Evolutionary conservation across 2,888 invertebrate species (phyloP).

Genomic region (Netelia fuscicornis): DNA sequence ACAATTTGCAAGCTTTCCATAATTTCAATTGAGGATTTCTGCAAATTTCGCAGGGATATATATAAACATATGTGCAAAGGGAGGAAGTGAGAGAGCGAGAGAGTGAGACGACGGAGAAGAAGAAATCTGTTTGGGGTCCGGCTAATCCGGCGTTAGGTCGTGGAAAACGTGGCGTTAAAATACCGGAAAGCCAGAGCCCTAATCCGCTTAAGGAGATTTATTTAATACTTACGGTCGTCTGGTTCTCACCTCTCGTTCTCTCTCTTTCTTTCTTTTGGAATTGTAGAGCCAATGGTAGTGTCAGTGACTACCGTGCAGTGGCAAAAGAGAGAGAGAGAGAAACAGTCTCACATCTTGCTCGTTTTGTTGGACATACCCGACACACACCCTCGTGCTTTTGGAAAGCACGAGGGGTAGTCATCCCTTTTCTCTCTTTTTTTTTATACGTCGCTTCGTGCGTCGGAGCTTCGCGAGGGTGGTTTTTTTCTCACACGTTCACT

Average conservation of each 20-base stretch:
- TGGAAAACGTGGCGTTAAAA: conserved; percentile 81
- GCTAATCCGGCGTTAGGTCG: conserved; percentile 80
- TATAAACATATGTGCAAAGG: background rate
- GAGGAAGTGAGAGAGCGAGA: conserved; percentile 60
- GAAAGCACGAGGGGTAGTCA: conserved; percentile 43
- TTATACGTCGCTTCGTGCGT: background rate
- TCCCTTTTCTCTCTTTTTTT: conserved; percentile 23
- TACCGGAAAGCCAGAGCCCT: conserved; percentile 81
- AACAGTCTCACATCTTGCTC: background rate
- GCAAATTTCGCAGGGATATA: conserved; percentile 34
- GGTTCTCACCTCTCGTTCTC: conserved; percentile 74
- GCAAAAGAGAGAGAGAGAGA: background rate
- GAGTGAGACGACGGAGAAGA: conserved; percentile 68
- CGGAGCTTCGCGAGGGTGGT: background rate
- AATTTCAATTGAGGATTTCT: conserved; percentile 24
- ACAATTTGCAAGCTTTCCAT: conserved; percentile 8
- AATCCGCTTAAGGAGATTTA: conserved; percentile 83
- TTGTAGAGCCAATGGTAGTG: conserved; percentile 3
- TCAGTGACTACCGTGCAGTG: conserved; percentile 35
- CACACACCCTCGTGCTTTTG: conserved; percentile 32
- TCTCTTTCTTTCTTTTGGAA: background rate
- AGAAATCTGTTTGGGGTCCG: conserved; percentile 80
- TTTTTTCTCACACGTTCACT: conserved; percentile 33
- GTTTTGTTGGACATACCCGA: background rate
- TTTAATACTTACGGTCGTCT: conserved; percentile 82